These are phyloP conservation scores for Cynopterus brachyotis DNA, from an alignment of 2,113 vertebrate genomes.

Conservation along the genomic window DNA sequence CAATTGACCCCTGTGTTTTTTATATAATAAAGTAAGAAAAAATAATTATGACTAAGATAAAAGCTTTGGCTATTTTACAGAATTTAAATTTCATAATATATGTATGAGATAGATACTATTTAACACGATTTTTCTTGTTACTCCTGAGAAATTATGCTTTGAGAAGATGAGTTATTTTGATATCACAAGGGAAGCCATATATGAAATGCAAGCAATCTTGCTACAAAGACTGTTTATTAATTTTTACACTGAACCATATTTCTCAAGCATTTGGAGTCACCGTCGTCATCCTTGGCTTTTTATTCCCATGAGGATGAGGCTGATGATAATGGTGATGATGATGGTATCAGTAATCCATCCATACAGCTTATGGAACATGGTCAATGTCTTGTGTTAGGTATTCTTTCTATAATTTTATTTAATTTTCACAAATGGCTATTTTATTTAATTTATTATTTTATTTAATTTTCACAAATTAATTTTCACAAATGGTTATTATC, in stretches of 20 bases:
- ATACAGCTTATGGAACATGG: neutral
- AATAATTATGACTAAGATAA: conserved; percentile 38
- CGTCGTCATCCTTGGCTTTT: neutral
- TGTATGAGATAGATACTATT: neutral
- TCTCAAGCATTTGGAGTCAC: neutral
- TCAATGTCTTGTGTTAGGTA: neutral
- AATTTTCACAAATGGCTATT: neutral
- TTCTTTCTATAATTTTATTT: neutral
- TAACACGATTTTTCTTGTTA: neutral
- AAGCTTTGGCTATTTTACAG: neutral
- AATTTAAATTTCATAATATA: neutral
- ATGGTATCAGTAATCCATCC: neutral
- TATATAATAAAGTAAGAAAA: conserved; percentile 26
- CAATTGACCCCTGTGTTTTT: conserved; percentile 28
- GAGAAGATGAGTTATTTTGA: neutral
- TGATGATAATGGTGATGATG: neutral
- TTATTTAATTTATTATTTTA: too few species aligned
- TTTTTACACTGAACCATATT: neutral
- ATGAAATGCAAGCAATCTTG: neutral
- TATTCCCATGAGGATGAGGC: neutral
- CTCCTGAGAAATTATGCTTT: neutral
- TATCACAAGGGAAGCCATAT: neutral
- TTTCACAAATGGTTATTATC: neutral
- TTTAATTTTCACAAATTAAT: neutral
- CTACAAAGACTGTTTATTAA: neutral